Evolutionary conservation across 2,797 vertebrate species (phyloP).

Genomic region (Galaxias olidus): DNA sequence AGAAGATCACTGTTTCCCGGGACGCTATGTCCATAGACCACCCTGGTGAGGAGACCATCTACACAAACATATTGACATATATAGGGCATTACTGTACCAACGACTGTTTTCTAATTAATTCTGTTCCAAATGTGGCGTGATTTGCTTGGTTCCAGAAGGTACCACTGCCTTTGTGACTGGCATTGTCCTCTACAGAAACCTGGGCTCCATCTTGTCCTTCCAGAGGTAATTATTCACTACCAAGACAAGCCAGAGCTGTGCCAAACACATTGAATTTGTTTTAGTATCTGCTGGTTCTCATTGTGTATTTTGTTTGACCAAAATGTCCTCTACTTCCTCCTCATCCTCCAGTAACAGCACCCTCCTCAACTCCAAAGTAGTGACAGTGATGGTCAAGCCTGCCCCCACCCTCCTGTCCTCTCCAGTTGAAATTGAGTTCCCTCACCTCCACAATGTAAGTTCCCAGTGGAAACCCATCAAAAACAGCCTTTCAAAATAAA

Average conservation of each 20-base stretch:
- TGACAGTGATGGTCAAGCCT: constrained; percentile 93
- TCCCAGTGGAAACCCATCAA: constrained; percentile 29
- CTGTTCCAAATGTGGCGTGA: background rate
- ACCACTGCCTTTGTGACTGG: constrained; percentile 91
- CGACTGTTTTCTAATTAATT: too few relatives aligned
- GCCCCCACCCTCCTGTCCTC: constrained; percentile 82
- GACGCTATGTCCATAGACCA: constrained; percentile 85
- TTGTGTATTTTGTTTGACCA: background rate
- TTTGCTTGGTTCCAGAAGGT: constrained; percentile 68
- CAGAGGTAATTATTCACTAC: constrained; percentile 81
- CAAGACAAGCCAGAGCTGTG: background rate
- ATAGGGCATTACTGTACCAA: too few relatives aligned
- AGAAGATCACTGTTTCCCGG: constrained; percentile 91
- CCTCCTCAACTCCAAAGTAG: constrained; percentile 92
- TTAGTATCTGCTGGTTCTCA: background rate
- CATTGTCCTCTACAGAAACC: constrained; percentile 92
- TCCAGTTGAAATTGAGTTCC: constrained; percentile 94
- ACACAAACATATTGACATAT: background rate
- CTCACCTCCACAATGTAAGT: constrained; percentile 95
- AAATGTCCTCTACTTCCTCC: background rate
- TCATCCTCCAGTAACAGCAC: constrained; percentile 81
- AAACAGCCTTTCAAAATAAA: constrained; percentile 34
- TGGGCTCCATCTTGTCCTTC: constrained; percentile 88
- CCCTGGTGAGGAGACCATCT: constrained; percentile 74
- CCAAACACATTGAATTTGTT: background rate